Base-by-base conservation (phyloP, 2,888 invertebrate genomes). In the Nasonia oneida region DNA sequence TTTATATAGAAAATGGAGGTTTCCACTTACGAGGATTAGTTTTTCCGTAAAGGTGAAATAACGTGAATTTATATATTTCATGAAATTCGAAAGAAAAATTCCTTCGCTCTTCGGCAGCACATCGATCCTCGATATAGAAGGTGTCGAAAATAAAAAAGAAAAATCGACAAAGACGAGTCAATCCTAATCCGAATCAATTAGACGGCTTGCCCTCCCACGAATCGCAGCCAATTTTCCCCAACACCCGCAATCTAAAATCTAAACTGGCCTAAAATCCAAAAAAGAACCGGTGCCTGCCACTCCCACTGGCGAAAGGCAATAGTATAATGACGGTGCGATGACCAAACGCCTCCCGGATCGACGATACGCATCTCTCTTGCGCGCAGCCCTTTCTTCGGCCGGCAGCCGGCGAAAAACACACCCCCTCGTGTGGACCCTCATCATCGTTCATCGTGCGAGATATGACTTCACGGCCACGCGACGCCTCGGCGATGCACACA, bases 391-490 rank as follows among this genome's bases (percentile, higher is more conserved):
- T 67, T 67, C 67, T 67, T 61, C 12, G 6, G 2, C n/a, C 39
- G 15, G 64, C 64, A 79, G 42, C 77, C 53, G 23, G 29, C 18
- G 50, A 75, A 82, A 82, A 75, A 42, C 73, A 73, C 73, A 23
- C 57, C 67, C 42, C 39, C 33, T 39, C 29, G 29, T 33, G 47
- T 37, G 73, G 83, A 83, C 78, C 83, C 83, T 83, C 83, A 23
- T 83, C 75, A 80, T 61, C 61, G 42, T 23, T 61, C 57, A 61
- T 61, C 57, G 74, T 0, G 77, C 3, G 47, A 67, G 78, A 74
- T 78, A 61, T 77, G 76, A 77, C 81, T 81, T 61, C 23, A 10
- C 12, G 84, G 57, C 47, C 71, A 75, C 75, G 75, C 77, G 70
- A 57, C 61, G 50, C 42, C 81, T 3, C 42, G 18, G 42, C 10